Percentiles rank a stretch among this genome's conserved stretches.
Conservation (phyloP, 2,888 invertebrate genomes). For the Brachyopa scutellaris region DNA sequence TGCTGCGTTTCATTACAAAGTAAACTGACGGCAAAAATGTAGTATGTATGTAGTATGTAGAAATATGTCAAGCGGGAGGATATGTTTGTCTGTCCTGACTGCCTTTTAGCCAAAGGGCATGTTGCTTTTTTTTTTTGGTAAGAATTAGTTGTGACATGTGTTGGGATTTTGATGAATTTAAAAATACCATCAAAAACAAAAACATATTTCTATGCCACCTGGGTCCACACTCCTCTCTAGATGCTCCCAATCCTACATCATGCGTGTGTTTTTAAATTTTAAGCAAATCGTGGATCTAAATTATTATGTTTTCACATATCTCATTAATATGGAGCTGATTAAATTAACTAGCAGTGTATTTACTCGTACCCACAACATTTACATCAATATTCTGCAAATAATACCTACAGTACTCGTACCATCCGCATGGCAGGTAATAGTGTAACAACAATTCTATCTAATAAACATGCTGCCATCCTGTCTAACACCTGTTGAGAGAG, state of each 20-base stretch:
- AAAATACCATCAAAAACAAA: neutral
- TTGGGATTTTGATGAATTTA: constrained; percentile 2
- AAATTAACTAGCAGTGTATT: neutral
- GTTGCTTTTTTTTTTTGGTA: neutral
- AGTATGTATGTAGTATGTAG: constrained; percentile 34
- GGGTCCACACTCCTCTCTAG: neutral
- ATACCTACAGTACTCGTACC: too few relatives aligned
- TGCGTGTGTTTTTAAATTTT: neutral
- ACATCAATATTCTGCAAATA: constrained; percentile 1
- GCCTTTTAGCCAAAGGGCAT: constrained; percentile 4
- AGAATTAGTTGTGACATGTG: constrained; percentile 6
- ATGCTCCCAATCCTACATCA: neutral
- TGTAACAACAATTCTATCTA: neutral
- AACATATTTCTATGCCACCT: neutral
- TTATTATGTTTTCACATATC: neutral
- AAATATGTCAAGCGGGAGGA: neutral
- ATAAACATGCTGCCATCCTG: constrained; percentile 31
- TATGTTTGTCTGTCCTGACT: neutral
- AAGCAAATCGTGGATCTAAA: neutral
- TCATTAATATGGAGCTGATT: neutral
- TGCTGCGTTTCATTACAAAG: constrained; percentile 15
- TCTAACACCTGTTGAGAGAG: constrained; percentile 68
- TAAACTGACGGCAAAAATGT: constrained; percentile 35
- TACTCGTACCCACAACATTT: neutral
- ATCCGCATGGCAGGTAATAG: too few relatives aligned